Conservation (phyloP, 1,140 invertebrate genomes). For the Drosophila simulans region DNA sequence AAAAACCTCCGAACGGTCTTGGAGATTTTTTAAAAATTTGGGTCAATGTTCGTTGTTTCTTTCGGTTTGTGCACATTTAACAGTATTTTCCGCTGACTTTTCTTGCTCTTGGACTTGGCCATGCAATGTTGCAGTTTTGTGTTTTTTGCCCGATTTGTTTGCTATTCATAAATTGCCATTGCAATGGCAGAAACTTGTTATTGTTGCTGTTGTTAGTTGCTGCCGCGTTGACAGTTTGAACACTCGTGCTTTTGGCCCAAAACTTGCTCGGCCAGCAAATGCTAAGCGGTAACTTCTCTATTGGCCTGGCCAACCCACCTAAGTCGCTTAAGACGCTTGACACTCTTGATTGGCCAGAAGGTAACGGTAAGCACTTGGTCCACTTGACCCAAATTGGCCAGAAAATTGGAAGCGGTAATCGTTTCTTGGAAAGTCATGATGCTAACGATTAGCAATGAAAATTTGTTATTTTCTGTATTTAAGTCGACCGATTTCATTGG, state of each 20-base stretch:
- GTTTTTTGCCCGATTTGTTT: conserved; percentile 21
- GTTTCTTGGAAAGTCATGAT: not conserved
- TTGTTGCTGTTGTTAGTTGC: conserved; percentile 25
- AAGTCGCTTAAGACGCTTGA: conserved; percentile 13
- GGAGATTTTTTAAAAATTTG: conserved; percentile 50
- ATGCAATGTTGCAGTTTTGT: conserved; percentile 65
- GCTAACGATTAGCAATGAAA: not conserved
- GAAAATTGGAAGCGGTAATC: not conserved
- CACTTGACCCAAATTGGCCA: conserved; percentile 34
- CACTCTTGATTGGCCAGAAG: conserved; percentile 16
- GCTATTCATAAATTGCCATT: conserved; percentile 33
- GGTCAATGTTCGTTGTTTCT: conserved; percentile 68
- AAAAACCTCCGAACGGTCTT: conserved; percentile 56
- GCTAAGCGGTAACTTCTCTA: conserved; percentile 28
- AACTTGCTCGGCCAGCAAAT: conserved; percentile 19
- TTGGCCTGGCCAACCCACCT: conserved; percentile 10
- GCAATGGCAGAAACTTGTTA: conserved; percentile 58
- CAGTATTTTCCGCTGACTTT: conserved; percentile 68
- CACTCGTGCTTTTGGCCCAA: conserved; percentile 24
- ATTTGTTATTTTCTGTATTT: not conserved
- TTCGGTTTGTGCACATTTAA: conserved; percentile 72
- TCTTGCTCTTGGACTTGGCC: conserved; percentile 79
- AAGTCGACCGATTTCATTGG: too few relatives aligned
- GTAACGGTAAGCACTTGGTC: conserved; percentile 19
- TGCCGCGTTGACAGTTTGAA: conserved; percentile 60